Evolutionary conservation across 2,113 vertebrate species (phyloP), one percentile per base, ranked within the genome.

Genomic region (Pygoscelis adeliae): DNA sequence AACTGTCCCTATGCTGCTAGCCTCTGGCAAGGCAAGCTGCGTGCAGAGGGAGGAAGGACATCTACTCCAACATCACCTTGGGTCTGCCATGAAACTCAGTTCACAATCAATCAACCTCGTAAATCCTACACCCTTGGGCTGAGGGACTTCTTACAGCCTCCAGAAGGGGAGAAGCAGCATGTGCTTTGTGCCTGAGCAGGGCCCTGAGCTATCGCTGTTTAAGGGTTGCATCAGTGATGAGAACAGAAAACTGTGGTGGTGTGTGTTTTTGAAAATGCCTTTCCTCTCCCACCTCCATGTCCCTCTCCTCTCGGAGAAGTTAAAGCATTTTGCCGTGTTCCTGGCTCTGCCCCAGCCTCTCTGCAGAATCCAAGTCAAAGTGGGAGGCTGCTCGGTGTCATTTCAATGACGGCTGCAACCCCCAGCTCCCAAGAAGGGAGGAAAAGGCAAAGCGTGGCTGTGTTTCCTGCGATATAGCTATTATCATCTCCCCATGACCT

Each of bases 261-360:
- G 32, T 15, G 36, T 30, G 30, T 2, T 93, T 71, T 50, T 0
- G 3, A 29, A 36, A 2, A 3, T 23, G 14, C 22, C 34, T 38
- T 78, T 46, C 78, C 32, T 36, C 56, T 73, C 65, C 32, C 21
- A 30, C 50, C 55, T 42, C 27, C 13, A 0, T 2, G 6, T 29
- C 13, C 32, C 10, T 67, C 38, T 55, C 13, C 21, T 52, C 15
- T 5, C 0, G 0, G 40, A 66, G 61, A 47, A 30, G 19, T 23
- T 7, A 3, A 47, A 76, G 9, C 10, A 5, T 61, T 66, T 74
- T 61, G 5, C 23, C 0, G 0, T 13, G 38, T 55, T 73, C 50
- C 63, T 65, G 79, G 63, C 69, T 23, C 25, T 34, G 18, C 22
- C 27, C 27, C 79, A 53, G 87, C 26, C 36, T 44, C 44, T 30